Percentiles rank a stretch among this genome's conserved stretches.
These are phyloP conservation scores for Leucopsar rothschildi DNA, from an alignment of 2,113 vertebrate species.

Conservation along the genomic window DNA sequence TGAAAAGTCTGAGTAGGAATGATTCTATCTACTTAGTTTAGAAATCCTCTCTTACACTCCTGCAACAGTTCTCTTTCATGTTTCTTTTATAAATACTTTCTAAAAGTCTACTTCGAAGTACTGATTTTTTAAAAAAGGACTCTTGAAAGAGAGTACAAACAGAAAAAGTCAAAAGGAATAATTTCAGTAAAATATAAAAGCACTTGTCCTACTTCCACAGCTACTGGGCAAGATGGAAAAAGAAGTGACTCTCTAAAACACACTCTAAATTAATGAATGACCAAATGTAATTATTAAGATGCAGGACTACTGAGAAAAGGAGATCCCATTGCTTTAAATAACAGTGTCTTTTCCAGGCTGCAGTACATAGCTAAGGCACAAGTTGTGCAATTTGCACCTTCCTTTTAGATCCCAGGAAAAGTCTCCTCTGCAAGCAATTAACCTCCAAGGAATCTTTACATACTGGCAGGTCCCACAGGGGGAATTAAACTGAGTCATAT, in stretches of 20 bases:
- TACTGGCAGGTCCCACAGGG: background rate
- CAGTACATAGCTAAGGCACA: background rate
- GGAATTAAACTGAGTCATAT: background rate
- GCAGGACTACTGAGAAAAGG: background rate
- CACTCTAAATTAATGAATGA: background rate
- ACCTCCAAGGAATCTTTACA: conserved; percentile 25
- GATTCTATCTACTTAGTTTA: background rate
- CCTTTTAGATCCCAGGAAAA: background rate
- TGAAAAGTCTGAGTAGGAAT: background rate
- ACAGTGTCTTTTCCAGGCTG: background rate
- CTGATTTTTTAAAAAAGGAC: background rate
- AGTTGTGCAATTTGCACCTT: background rate
- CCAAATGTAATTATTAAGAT: background rate
- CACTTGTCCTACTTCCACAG: background rate
- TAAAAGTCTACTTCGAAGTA: background rate
- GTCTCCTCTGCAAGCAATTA: conserved; percentile 25
- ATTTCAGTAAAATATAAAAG: background rate
- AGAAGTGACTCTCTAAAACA: background rate
- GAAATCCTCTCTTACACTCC: background rate
- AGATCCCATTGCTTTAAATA: background rate
- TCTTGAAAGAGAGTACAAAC: background rate
- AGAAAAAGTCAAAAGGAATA: background rate
- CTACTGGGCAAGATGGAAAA: background rate
- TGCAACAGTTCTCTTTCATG: background rate
- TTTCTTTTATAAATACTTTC: background rate